Evolutionary conservation across 2,113 vertebrate species (phyloP), one percentile per base, ranked within the genome.

Genomic region (Murina feae): DNA sequence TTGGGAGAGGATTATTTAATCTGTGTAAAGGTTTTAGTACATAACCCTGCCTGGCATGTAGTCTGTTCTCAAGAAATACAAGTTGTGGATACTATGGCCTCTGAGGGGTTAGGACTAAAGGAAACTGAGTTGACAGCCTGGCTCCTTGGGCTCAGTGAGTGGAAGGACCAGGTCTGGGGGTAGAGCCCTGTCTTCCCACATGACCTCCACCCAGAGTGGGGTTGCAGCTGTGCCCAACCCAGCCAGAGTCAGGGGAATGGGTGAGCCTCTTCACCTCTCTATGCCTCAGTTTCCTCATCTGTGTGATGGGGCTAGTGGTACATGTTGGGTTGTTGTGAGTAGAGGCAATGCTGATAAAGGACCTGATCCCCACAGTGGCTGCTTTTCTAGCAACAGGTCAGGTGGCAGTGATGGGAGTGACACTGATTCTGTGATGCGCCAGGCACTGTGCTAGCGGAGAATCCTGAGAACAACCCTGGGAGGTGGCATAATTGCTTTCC

Each of bases 161-260:
- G 18, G 35, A 32, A 83, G 60, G 42, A 47, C 21, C 5, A 35
- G 69, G 49, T 44, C 32, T 53, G 1, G 55, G 55, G 49, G 55
- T 47, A 28, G 49, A 32, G 55, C 35, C 65, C 65, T 76, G 32
- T 37, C 20, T 74, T 81, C 1, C 71, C 23, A 8, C 20, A 37
- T 20, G 53, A 86, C 18, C 55, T n/a, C 39, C 10, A 0, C 14
- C 20, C 13, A 0, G 13, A 3, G 0, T 25, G 18, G 32, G n/a
- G n/a, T 39, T 37, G 17, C 35, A 0, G 3, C 16, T 85, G 60
- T 66, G 49, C 55, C 60, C 47, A 32, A 0, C 47, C 28, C 42
- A 18, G 71, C 51, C 11, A 35, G 47, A 82, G 32, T 32, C 51
- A 14, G 3, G 30, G 51, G 13, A 17, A 42, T 11, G 6, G n/a